Conservation (phyloP, 2,113 vertebrate genomes). For the Electrona antarctica region DNA sequence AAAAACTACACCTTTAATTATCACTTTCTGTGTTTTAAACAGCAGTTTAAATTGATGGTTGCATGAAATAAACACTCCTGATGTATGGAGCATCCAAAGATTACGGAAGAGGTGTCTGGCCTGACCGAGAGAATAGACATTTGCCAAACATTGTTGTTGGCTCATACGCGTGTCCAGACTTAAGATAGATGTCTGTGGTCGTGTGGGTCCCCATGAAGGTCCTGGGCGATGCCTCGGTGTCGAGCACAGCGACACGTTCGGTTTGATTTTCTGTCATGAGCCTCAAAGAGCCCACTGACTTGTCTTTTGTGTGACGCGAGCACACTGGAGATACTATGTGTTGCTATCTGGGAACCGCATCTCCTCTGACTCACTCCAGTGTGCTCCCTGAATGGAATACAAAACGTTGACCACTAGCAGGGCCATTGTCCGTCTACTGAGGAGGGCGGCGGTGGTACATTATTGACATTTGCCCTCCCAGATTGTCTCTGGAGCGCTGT, state of each 20-base stretch:
- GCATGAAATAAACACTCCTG: no score
- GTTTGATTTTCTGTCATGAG: not conserved
- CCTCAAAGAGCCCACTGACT: not conserved
- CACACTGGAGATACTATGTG: not conserved
- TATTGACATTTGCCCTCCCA: conserved; percentile 12
- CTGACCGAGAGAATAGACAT: no score
- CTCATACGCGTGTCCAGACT: no score
- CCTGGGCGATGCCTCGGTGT: not conserved
- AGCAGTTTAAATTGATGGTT: no score
- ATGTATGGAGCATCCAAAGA: no score
- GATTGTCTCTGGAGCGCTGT: not conserved
- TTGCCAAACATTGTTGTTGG: no score
- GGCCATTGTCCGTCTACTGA: conserved; percentile 8
- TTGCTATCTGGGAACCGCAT: not conserved
- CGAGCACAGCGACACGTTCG: not conserved
- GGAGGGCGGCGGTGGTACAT: not conserved
- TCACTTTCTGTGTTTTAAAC: no score
- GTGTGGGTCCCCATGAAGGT: no score
- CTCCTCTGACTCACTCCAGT: conserved; percentile 1
- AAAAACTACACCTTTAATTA: no score
- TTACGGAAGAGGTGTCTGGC: no score
- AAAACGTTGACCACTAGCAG: not conserved
- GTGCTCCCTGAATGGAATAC: not conserved
- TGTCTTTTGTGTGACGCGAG: not conserved
- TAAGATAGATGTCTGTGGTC: no score